Percentiles rank a stretch among this genome's conserved stretches.
These are phyloP conservation scores for Heliconius ethilla DNA, from an alignment of 2,888 invertebrate species.

Conservation along the genomic window DNA sequence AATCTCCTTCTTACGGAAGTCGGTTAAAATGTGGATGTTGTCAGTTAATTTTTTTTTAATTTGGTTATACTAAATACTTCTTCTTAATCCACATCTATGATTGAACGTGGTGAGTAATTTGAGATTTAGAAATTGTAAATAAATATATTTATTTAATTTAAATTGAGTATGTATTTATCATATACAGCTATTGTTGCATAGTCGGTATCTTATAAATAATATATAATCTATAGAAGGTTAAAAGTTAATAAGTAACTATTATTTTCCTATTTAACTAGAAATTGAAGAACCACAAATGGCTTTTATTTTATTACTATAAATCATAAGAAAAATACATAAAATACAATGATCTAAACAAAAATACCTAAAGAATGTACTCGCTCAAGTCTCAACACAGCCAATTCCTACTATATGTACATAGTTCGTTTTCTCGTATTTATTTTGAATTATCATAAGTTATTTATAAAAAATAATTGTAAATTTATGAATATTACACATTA, in stretches of 20 bases:
- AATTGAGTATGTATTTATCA: background rate
- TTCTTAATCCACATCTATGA: no score
- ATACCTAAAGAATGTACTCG: background rate
- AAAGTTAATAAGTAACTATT: conserved; percentile 19
- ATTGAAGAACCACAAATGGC: conserved; percentile 17
- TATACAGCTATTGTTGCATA: background rate
- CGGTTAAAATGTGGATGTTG: no score
- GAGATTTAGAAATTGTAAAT: background rate
- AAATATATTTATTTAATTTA: conserved; percentile 1
- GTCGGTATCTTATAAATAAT: background rate
- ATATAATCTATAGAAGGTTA: conserved; percentile 1
- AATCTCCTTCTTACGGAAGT: no score
- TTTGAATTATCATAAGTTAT: no score
- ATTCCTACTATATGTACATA: background rate
- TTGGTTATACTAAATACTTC: no score
- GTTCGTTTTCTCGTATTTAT: no score
- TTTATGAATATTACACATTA: no score
- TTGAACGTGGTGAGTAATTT: no score
- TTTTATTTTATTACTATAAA: background rate
- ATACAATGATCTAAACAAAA: conserved; percentile 16
- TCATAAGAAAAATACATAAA: conserved; percentile 16
- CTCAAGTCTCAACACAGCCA: background rate
- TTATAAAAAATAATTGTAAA: no score
- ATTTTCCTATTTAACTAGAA: conserved; percentile 15
- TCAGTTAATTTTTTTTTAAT: no score